phyloP scores from a whole-genome alignment of 2,888 invertebrate species.

The Deroplatys truncata region DNA sequence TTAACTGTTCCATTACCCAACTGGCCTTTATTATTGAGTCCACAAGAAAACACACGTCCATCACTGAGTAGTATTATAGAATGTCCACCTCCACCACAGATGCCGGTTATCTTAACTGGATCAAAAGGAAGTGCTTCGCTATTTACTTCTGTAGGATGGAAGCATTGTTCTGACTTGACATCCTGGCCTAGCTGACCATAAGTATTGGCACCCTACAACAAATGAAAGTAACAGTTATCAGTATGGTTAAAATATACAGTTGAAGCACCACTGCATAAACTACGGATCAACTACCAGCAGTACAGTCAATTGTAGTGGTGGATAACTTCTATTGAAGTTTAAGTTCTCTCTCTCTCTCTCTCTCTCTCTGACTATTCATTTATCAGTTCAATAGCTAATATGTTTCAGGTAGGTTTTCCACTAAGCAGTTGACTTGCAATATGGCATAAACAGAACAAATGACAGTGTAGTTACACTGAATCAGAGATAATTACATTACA shows the following conservation, averaged over 20 bases:
- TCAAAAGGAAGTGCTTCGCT: constrained; percentile 43
- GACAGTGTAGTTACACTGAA: no score
- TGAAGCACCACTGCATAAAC: no score
- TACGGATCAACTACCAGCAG: no score
- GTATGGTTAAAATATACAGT: no score
- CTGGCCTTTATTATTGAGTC: constrained; percentile 74
- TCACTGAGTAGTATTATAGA: constrained; percentile 61
- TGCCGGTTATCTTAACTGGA: constrained; percentile 54
- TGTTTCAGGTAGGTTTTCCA: no score
- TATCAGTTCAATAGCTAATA: no score
- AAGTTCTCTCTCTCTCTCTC: neutral
- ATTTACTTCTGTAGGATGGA: constrained; percentile 47
- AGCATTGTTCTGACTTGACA: constrained; percentile 60
- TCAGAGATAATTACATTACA: no score
- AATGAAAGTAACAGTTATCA: neutral
- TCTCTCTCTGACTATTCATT: no score
- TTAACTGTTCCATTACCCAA: constrained; percentile 48
- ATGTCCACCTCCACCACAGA: constrained; percentile 76
- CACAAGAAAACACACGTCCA: constrained; percentile 70
- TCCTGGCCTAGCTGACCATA: constrained; percentile 76
- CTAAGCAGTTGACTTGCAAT: no score
- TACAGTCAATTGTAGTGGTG: no score
- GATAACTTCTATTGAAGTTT: neutral
- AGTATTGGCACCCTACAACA: constrained; percentile 72
- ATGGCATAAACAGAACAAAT: no score